phyloP scores from a whole-genome alignment of 2,797 vertebrate species.

The Paramormyrops hopkinsi region DNA sequence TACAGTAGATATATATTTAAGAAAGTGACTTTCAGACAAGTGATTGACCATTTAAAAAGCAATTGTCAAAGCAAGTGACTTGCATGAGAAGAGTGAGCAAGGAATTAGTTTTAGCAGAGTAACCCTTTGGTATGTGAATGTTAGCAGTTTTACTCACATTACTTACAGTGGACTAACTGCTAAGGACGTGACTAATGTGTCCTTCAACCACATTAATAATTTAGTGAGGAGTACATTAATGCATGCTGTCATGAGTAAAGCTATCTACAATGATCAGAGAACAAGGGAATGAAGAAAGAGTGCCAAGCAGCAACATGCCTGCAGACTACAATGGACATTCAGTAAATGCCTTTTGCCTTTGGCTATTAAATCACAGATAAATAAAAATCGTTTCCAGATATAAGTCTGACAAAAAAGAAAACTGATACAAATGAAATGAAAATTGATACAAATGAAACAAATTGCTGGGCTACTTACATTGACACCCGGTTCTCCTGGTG shows the following conservation, averaged over 20 bases:
- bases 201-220: not conserved
- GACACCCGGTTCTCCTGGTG: slow-evolving; percentile 12
- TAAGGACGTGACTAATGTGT: not conserved
- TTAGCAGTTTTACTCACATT: not conserved
- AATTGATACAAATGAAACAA: not conserved
- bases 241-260: not conserved
- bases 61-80: not conserved
- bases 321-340: not conserved
- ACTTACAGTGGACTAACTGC: not conserved
- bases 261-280: not conserved
- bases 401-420: not conserved
- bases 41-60: not conserved
- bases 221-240: not conserved
- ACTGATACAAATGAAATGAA: not conserved
- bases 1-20: not conserved
- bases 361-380: not conserved
- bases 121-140: not conserved
- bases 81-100: not conserved
- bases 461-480: not conserved
- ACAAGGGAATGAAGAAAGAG: not conserved
- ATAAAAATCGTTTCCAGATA: not conserved
- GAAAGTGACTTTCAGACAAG: not conserved
- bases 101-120: not conserved
- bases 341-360: not conserved
- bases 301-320: not conserved